A percentile compares a stretch with the other conserved stretches of the same genome.
Conservation (phyloP, 2,113 vertebrate species). For the Junco hyemalis region DNA sequence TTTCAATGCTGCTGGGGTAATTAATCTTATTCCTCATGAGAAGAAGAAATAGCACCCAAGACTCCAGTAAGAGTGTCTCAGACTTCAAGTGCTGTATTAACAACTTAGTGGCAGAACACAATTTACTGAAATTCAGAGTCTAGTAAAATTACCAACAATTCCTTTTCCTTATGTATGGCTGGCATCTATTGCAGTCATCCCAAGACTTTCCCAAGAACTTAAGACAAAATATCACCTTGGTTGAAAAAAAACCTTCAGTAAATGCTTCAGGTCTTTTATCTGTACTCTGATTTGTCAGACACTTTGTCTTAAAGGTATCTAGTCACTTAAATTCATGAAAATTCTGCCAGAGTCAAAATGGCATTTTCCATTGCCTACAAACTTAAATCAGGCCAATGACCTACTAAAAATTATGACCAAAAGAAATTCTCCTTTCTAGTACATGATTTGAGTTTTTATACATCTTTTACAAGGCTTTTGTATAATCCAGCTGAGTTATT, state of each 20-base stretch:
- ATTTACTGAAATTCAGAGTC: background rate
- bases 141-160: background rate
- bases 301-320: background rate
- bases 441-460: background rate
- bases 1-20: background rate
- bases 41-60: background rate
- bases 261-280: background rate
- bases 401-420: background rate
- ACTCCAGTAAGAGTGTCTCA: background rate
- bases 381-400: background rate
- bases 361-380: background rate
- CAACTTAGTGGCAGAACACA: background rate
- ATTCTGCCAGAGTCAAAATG: background rate
- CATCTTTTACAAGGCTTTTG: background rate
- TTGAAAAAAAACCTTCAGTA: background rate
- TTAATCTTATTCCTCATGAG: background rate
- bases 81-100: background rate
- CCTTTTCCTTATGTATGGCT: accelerated
- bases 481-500: background rate
- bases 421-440: background rate
- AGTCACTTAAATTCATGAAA: background rate
- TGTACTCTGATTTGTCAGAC: background rate
- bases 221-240: background rate
- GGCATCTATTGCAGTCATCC: background rate
- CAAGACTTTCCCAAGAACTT: background rate